Percentiles rank a stretch among this genome's conserved stretches.
phyloP scores from a whole-genome alignment of 1,140 invertebrate species.

The Thaumatotibia leucotreta region DNA sequence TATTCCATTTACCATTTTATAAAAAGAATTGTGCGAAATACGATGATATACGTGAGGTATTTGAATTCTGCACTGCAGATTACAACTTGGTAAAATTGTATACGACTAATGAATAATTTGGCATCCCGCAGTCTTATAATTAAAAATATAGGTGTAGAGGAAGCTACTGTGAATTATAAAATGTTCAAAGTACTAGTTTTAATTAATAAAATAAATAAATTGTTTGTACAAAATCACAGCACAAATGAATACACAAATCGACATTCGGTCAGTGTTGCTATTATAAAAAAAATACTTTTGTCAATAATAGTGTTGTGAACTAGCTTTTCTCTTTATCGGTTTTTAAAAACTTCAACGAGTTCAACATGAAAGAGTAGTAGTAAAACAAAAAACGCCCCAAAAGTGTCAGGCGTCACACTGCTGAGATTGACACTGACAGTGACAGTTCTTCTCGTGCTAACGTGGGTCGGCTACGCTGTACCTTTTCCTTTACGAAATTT shows the following conservation, averaged over 20 bases:
- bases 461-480: neutral
- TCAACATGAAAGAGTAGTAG: too few species aligned
- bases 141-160: neutral
- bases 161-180: neutral
- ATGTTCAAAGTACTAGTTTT: neutral
- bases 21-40: neutral
- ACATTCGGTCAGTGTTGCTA: neutral
- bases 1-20: neutral
- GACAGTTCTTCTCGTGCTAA: slow-evolving; percentile 4
- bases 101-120: neutral
- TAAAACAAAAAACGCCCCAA: neutral
- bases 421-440: neutral
- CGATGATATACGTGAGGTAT: slow-evolving; percentile 7
- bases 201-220: neutral
- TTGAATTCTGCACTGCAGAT: slow-evolving; percentile 3
- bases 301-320: neutral
- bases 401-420: neutral
- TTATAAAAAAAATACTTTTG: neutral
- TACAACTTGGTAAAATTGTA: neutral
- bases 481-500: slow-evolving; percentile 2
- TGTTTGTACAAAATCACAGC: slow-evolving; percentile 8
- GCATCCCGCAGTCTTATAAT: neutral
- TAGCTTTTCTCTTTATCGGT: neutral
- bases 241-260: slow-evolving; percentile 13
- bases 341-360: too few species aligned